Conservation (phyloP, 1,140 invertebrate species). For the Drosophila hydei region DNA sequence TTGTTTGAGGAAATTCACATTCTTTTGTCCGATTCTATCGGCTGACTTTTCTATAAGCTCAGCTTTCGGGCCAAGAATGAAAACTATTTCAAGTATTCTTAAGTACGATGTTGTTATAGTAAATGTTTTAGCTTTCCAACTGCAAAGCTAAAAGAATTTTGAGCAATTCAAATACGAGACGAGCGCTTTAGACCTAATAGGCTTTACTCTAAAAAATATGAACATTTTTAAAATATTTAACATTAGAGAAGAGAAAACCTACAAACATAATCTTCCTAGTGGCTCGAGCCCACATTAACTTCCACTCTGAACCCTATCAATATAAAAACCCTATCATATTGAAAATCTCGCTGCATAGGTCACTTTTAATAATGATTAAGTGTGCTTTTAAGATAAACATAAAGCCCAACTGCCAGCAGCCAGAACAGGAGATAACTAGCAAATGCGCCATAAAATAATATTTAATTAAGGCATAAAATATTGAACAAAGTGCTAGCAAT, state of each 20-base stretch:
- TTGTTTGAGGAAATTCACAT: slow-evolving; percentile 47
- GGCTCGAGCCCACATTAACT: too few species aligned
- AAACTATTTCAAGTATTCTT: background rate
- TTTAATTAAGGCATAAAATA: slow-evolving; percentile 74
- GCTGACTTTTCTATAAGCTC: slow-evolving; percentile 16
- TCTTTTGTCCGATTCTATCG: slow-evolving; percentile 47
- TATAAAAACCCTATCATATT: background rate
- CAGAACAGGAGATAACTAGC: slow-evolving; percentile 2
- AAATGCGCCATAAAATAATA: slow-evolving; percentile 53
- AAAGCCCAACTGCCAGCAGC: slow-evolving; percentile 15
- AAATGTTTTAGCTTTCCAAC: too few species aligned
- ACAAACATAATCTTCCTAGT: too few species aligned
- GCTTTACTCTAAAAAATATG: too few species aligned
- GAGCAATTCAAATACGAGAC: too few species aligned
- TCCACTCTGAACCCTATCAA: too few species aligned
- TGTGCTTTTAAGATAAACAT: slow-evolving; percentile 58
- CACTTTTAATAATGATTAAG: slow-evolving; percentile 60
- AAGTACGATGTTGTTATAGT: background rate
- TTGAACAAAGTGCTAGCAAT: slow-evolving; percentile 65
- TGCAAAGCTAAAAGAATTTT: too few species aligned
- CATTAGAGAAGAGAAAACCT: too few species aligned
- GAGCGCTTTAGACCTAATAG: too few species aligned
- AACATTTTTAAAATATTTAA: too few species aligned
- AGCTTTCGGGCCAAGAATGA: background rate
- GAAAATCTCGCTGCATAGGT: slow-evolving; percentile 5